A percentile compares a stretch with the other conserved stretches of the same genome.
Evolutionary conservation across 2,888 invertebrate species (phyloP).

Genomic region (Drosophila diplacantha): DNA sequence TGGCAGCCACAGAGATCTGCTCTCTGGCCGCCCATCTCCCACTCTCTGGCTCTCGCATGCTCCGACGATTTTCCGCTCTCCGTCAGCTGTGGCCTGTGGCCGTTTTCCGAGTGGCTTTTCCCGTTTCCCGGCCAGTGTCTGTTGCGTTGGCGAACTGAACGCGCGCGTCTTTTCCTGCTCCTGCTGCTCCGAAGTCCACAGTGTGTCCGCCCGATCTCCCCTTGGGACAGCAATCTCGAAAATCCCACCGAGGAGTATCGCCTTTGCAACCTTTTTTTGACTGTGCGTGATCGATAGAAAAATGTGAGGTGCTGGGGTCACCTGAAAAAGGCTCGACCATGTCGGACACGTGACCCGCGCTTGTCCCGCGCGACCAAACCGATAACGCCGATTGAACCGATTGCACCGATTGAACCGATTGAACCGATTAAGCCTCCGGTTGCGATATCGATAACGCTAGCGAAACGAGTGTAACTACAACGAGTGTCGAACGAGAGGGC

Average conservation of each 20-base stretch:
- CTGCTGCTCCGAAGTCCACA: conserved; percentile 41
- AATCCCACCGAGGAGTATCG: conserved; percentile 5
- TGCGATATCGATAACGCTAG: conserved; percentile 5
- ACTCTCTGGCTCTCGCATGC: not conserved
- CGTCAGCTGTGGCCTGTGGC: conserved; percentile 30
- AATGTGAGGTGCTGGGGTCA: conserved; percentile 30
- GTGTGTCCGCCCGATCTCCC: conserved; percentile 28
- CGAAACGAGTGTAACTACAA: conserved; percentile 16
- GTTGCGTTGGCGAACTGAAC: conserved; percentile 74
- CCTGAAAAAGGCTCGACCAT: conserved; percentile 18
- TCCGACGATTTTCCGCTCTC: not conserved
- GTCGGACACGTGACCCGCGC: conserved; percentile 37
- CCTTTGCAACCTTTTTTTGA: conserved; percentile 12
- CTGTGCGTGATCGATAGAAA: conserved; percentile 31
- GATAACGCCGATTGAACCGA: conserved; percentile 14
- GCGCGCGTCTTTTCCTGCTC: conserved; percentile 62
- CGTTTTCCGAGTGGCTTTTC: conserved; percentile 31
- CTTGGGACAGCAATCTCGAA: conserved; percentile 8
- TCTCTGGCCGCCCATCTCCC: conserved; percentile 1
- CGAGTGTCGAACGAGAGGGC: conserved; percentile 1
- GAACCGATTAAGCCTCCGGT: not conserved
- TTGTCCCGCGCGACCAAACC: conserved; percentile 26
- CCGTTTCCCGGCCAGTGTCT: conserved; percentile 66
- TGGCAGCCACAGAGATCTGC: conserved; percentile 34
- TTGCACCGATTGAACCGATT: not conserved